Base-by-base conservation (phyloP, 2,797 vertebrate species). In the Diplodus puntazzo region DNA sequence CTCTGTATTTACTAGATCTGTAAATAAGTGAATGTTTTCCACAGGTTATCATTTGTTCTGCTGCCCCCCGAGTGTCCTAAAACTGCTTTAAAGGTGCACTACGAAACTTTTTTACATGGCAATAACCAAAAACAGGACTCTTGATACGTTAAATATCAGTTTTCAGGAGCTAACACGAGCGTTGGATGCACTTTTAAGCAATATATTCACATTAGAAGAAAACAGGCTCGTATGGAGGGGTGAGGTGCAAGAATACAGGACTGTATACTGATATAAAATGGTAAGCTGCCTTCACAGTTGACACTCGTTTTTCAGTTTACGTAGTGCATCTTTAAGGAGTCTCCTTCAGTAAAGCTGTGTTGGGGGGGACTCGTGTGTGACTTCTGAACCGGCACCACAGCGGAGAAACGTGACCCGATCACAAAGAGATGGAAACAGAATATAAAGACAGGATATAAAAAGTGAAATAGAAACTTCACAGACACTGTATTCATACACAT, bases 381-480 rank as follows among this genome's bases (percentile, higher is more conserved):
- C 86, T 77, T 75, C 63, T 88, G 85, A 90, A 90, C 61, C 63
- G 83, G 69, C 50, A 18, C 59, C 49, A 64, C 64, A 60, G 7
- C 77, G 16, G 0, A 64, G 53, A 84, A 82, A 90, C 66, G 80
- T 48, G 79, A 25, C 25, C 34, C 69, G 16, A 77, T 69, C 70
- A 84, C 79, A 79, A 66, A 62, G 61, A 81, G 60, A 89, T 87
- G 87, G 67, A 88, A 61, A 88, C 66, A 88, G 60, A 82, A 72
- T 68, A 64, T 48, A 73, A 55, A 73, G 70, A 88, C 66, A 89
- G 55, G 79, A 69, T 68, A 79, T 25, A 75, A 61, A 80, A 59
- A 6, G 18, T 42, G 61, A 78, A 59, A 54, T 43, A 76, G 57
- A 72, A 80, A 60, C 42, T 21, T 64, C 11, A 68, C 65, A 54